These are phyloP conservation scores for Semotilus atromaculatus DNA, from an alignment of 2,797 vertebrate genomes.

Conservation along the genomic window DNA sequence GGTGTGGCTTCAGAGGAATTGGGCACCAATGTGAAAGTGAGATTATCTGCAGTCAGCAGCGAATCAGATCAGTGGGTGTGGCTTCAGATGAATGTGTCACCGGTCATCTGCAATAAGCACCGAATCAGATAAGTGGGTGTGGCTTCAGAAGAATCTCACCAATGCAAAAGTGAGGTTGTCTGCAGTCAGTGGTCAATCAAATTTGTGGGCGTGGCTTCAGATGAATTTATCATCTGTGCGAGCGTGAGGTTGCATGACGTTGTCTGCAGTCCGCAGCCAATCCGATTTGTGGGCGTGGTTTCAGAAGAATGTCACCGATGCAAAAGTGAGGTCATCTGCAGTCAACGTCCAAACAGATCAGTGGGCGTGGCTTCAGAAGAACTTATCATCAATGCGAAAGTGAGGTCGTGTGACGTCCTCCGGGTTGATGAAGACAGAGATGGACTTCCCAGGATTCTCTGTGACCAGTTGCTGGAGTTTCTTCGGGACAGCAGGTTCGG, in stretches of 20 bases:
- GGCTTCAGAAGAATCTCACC: too few species aligned
- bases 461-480: conserved; percentile 98
- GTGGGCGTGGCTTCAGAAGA: conserved; percentile 83
- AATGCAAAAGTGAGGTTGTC: too few species aligned
- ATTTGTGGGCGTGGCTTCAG: too few species aligned
- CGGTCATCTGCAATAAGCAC: rapidly evolving
- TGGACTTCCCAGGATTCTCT: conserved; percentile 97
- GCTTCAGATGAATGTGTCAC: neutral
- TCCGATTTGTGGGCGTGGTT: neutral
- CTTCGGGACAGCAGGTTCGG: conserved; percentile 87
- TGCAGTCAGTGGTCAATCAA: too few species aligned
- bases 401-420: conserved; percentile 96
- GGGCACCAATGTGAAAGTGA: neutral
- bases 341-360: neutral
- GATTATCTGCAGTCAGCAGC: neutral
- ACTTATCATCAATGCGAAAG: conserved; percentile 98
- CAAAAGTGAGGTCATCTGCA: neutral
- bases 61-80: neutral
- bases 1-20: neutral
- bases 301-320: neutral
- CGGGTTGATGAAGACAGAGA: conserved; percentile 97
- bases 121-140: neutral
- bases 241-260: neutral
- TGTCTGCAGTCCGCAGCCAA: neutral
- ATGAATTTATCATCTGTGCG: conserved; percentile 64